Percentiles rank a stretch among this genome's conserved stretches.
These are phyloP conservation scores for Dermolepida albohirtum DNA, from an alignment of 2,888 invertebrate genomes.

Conservation along the genomic window DNA sequence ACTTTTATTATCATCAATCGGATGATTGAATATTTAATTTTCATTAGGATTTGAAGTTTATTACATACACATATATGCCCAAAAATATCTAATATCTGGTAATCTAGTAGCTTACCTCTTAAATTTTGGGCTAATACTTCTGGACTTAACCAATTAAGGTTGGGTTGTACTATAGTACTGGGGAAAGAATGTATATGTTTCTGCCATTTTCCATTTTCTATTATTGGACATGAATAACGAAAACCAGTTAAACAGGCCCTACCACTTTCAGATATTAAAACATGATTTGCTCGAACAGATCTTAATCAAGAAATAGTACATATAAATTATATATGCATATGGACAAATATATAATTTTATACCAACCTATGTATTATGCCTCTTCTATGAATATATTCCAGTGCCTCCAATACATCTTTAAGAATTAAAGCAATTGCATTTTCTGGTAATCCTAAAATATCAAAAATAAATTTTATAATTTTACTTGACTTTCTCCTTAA, in stretches of 20 bases:
- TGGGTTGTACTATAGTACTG: constrained; percentile 71
- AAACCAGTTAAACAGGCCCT: constrained; percentile 82
- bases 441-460: constrained; percentile 79
- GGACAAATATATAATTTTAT: constrained; percentile 12
- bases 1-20: too few relatives aligned
- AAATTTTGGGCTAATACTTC: constrained; percentile 84
- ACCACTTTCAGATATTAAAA: constrained; percentile 80
- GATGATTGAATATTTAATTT: too few relatives aligned
- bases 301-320: constrained; percentile 65
- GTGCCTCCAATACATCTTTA: constrained; percentile 80
- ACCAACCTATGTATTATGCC: constrained; percentile 89
- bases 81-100: too few relatives aligned
- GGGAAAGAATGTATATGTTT: constrained; percentile 82
- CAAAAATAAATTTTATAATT: constrained; percentile 24
- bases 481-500: constrained; percentile 5
- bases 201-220: constrained; percentile 78
- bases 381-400: constrained; percentile 87
- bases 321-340: not conserved
- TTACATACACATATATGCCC: too few relatives aligned
- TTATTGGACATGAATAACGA: constrained; percentile 80
- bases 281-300: constrained; percentile 85
- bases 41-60: too few relatives aligned
- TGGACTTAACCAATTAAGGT: constrained; percentile 92
- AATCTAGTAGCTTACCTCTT: constrained; percentile 55
- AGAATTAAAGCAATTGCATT: constrained; percentile 83